Conservation (phyloP, 2,113 vertebrate genomes). For the mouse (Mus musculus) region DNA sequence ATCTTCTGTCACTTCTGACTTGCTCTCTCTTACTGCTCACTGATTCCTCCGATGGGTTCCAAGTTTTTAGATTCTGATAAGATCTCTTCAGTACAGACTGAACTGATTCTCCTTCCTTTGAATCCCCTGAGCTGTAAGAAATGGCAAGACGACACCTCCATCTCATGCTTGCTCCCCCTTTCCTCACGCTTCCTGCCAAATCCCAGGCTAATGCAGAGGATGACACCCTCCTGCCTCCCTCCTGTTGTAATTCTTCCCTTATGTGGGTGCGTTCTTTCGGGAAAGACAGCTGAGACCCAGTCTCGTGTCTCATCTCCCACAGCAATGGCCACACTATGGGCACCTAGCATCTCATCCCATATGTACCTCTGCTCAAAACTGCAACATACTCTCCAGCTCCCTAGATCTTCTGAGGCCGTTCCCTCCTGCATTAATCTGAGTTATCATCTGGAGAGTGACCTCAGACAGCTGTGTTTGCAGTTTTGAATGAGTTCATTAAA, state of each 20-base stretch:
- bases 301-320: neutral
- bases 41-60: neutral
- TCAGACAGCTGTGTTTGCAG: neutral
- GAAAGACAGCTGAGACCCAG: neutral
- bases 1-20: neutral
- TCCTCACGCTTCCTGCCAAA: neutral
- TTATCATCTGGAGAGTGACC: neutral
- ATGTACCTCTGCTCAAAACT: neutral
- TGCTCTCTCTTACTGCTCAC: neutral
- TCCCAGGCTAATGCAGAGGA: neutral
- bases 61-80: neutral
- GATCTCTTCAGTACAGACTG: neutral
- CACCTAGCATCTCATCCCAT: neutral
- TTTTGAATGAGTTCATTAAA: neutral
- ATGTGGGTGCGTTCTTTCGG: neutral
- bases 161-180: neutral
- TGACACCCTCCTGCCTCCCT: neutral
- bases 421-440: neutral
- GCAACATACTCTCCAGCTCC: neutral
- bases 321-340: neutral
- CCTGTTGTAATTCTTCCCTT: neutral
- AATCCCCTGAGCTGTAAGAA: neutral
- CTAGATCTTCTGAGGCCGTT: neutral
- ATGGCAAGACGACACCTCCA: neutral
- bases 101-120: neutral